These are phyloP conservation scores for Zeus faber DNA, from an alignment of 2,113 vertebrate species.

Conservation along the genomic window DNA sequence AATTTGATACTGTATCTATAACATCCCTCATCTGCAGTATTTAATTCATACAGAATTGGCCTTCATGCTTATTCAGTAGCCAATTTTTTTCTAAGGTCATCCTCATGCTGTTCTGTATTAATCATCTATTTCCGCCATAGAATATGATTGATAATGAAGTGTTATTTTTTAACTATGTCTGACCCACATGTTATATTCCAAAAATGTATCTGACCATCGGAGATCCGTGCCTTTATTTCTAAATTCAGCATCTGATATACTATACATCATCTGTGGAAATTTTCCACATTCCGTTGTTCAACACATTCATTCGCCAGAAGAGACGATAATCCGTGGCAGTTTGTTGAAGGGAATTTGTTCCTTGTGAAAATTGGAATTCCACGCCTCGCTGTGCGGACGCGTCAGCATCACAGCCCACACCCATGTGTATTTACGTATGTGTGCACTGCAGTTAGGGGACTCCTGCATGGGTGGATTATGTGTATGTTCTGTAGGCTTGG, in stretches of 20 bases:
- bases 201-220: constrained; percentile 18
- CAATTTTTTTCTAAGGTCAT: too few relatives aligned
- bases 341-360: constrained; percentile 39
- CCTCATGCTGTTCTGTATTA: too few relatives aligned
- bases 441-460: too few relatives aligned
- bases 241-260: constrained; percentile 1
- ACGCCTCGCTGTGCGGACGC: constrained; percentile 14
- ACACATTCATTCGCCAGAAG: constrained; percentile 11
- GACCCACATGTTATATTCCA: too few relatives aligned
- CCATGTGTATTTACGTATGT: constrained; percentile 2
- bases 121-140: too few relatives aligned
- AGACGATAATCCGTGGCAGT: constrained; percentile 43
- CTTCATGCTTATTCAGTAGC: too few relatives aligned
- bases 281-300: constrained; percentile 31
- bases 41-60: too few relatives aligned
- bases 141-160: too few relatives aligned
- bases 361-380: constrained; percentile 46
- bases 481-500: background rate
- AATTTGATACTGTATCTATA: too few relatives aligned
- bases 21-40: too few relatives aligned
- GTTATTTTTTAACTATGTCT: background rate
- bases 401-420: background rate
- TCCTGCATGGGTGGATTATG: background rate
- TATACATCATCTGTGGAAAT: constrained; percentile 19
- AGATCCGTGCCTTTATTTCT: constrained; percentile 18